Evolutionary conservation across 1,140 invertebrate species (phyloP), one percentile per base, ranked within the genome.

Genomic region (Hylaeus anthracinus): DNA sequence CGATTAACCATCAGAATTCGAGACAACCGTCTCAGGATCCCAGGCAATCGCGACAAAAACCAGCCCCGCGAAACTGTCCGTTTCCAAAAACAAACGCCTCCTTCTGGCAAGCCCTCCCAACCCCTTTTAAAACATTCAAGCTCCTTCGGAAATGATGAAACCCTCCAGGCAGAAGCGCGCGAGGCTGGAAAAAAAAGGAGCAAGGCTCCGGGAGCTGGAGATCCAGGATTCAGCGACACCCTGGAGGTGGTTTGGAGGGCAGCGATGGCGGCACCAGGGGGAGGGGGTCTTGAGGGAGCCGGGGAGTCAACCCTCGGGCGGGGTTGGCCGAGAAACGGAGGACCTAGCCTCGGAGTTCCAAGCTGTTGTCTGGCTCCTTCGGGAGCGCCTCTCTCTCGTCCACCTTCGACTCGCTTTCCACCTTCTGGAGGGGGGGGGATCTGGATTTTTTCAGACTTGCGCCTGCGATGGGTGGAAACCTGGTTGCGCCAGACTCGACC

Each of bases 381-480:
- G 82, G 70, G 26, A 26, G 79, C 58, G 56, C 73, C 82, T 72
- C 81, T 78, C 74, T 86, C 75, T 76, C 69, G 58, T 77, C 83
- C 83, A 87, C 85, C 84, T 83, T 81, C 71, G 82, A 15, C 87
- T 83, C 88, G 74, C 88, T 87, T 91, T 88, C 85, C 86, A 86
- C 80, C 79, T 81, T 73, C 78, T 77, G 78, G 75, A 80, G 77
- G 85, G 79, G 85, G 79, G 67, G 82, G 67, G 82, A 58, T 74
- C 61, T 3, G 43, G 41, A 79, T 90, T 92, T 92, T 93, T 92
- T 90, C 84, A 69, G 64, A 76, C 65, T 79, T 88, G 91, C 90
- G 90, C 89, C 90, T 91, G 90, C 90, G 90, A 88, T 93, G 91
- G 92, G 91, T 89, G 91, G 87, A 82, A 81, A 90, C 89, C 81